phyloP scores from a whole-genome alignment of 1,140 invertebrate genomes.

The Zaprionus davidi region DNA sequence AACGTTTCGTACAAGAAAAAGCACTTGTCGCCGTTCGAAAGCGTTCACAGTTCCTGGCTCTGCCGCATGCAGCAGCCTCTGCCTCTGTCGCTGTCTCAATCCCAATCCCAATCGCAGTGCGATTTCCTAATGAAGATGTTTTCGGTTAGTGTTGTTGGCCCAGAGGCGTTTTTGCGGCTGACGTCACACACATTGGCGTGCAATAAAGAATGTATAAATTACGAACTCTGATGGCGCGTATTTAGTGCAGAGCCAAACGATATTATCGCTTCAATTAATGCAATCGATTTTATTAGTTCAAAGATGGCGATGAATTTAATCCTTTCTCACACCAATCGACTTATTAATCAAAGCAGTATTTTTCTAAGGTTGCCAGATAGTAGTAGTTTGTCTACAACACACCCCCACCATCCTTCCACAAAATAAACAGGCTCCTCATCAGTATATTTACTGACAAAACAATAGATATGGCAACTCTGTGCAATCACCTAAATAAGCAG shows the following conservation, averaged over 20 bases:
- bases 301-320: background rate
- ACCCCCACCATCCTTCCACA: too few species aligned
- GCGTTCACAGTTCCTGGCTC: background rate
- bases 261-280: background rate
- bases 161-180: conserved; percentile 39
- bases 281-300: background rate
- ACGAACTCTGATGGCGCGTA: conserved; percentile 20
- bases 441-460: too few species aligned
- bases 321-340: background rate
- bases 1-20: conserved; percentile 80
- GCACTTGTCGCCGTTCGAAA: conserved; percentile 64
- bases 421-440: too few species aligned
- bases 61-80: background rate
- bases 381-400: too few species aligned
- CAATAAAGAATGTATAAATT: conserved; percentile 75
- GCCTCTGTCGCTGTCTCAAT: too few species aligned
- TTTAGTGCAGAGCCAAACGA: background rate
- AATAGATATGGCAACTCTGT: too few species aligned
- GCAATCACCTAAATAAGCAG: background rate
- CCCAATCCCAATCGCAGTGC: conserved; percentile 13
- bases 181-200: conserved; percentile 39
- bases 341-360: background rate
- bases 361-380: background rate
- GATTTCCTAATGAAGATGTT: conserved; percentile 78
- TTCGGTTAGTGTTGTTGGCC: conserved; percentile 40